Evolutionary conservation across 1,140 invertebrate species (phyloP), one percentile per base, ranked within the genome.

Genomic region (Pemphigus obesinymphae): DNA sequence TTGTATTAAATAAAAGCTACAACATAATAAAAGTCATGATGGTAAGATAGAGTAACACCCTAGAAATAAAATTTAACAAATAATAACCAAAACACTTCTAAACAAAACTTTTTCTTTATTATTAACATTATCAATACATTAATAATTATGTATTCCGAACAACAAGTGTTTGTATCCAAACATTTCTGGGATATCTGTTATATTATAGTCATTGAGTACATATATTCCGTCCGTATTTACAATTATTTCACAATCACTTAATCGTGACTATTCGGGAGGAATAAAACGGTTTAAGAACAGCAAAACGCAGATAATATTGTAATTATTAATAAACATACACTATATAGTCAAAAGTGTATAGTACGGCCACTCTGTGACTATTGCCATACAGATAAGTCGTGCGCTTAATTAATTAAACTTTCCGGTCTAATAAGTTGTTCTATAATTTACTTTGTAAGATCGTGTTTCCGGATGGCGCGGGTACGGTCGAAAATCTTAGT

Each of bases 321-420:
- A n/a, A n/a, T n/a, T n/a, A n/a, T 40, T 43, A 70, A 43, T 68
- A 37, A 63, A 37, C 34, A 26, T 31, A 61, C 58, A n/a, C 34
- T 20, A 68, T 68, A 68, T 37, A 68, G n/a, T 70, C 37, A 43
- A 70, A 40, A 26, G 4, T 40, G 37, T 40, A 40, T 40, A 40
- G 37, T 40, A 40, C 37, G 66, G 11, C 66, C 37, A 43, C 66
- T n/a, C n/a, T 43, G n/a, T 20, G 43, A 70, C 37, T 70, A n/a
- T n/a, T 70, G n/a, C 37, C 37, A 8, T 37, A 43, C 23, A 70
- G 66, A 70, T 70, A 70, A 70, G 37, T 43, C 34, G 34, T 70
- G 40, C n/a, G n/a, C 15, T 70, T 70, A 70, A 70, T 70, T 70
- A 70, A 70, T 70, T 70, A 43, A 70, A 70, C 37, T 43, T 70